Base-by-base conservation (phyloP, 2,888 invertebrate species). In the Callyntrura sp. region DNA sequence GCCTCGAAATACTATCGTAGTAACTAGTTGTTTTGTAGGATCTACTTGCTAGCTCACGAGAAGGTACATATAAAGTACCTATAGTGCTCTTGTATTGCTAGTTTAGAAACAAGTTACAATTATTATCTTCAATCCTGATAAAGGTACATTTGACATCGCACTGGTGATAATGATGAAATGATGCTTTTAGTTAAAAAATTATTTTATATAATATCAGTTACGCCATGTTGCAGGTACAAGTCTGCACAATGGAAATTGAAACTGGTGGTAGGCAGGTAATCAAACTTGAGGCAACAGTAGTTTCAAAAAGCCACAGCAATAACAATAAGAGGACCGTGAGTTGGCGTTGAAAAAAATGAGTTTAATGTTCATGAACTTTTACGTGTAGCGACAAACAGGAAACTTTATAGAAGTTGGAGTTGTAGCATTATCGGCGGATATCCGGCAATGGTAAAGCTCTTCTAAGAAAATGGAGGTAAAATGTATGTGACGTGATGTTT, bases 291-390 rank as follows among this genome's bases (percentile, higher is more conserved):
- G 57, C 45, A 48, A 25, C 28, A 68, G 48, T 28, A 51, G 45
- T 68, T 68, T 68, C 65, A 12, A 82, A n/a, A 82, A 82, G 65
- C 23, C 48, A 82, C 79, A 60, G 23, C 43, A 0, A 35, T 45
- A 20, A 11, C 43, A 43, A 35, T 45, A 20, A 11, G 20, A 43
- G 62, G 43, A 25, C 23, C 17, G n/a, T 48, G 70, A 14, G 51
- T 82, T 57, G 55, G 45, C 23, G 45, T 60, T 60, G 43, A 60
- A 73, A 73, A 60, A 79, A 65, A 84, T 68, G 79, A 65, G 45
- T 84, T 88, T 73, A 84, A 68, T 79, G 84, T 84, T 88, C 65
- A 83, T 78, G 65, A 78, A 84, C 68, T 70, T 79, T 79, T 68
- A 43, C 12, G 28, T 43, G 23, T 25, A 25, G 48, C 4, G 83